A percentile compares a stretch with the other conserved stretches of the same genome.
These are phyloP conservation scores for Centropus unirufus DNA, from an alignment of 2,113 vertebrate genomes.

Conservation along the genomic window DNA sequence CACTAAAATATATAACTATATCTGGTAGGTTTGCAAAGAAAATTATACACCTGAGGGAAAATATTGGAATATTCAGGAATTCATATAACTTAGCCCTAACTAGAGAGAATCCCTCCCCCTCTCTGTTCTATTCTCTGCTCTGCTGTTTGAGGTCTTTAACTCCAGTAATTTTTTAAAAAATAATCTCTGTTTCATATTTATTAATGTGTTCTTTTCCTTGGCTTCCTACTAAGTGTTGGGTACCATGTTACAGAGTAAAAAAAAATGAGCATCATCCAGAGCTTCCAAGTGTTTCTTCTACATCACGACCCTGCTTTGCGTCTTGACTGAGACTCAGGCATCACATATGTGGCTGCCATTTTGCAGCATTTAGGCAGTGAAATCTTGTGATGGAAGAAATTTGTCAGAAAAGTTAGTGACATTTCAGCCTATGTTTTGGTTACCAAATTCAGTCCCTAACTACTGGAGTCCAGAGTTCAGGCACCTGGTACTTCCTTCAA, in stretches of 20 bases:
- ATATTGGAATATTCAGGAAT: neutral
- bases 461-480: neutral
- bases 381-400: neutral
- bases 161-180: neutral
- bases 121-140: neutral
- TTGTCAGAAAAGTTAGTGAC: neutral
- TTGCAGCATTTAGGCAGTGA: neutral
- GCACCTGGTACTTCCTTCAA: neutral
- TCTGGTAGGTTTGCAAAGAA: neutral
- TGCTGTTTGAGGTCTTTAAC: neutral
- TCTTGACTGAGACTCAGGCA: neutral
- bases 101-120: neutral
- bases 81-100: neutral
- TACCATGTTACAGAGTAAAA: neutral
- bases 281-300: neutral
- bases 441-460: rapidly evolving
- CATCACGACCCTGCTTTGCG: rapidly evolving
- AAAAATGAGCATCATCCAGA: rapidly evolving
- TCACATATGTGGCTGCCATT: neutral
- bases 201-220: neutral
- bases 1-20: neutral
- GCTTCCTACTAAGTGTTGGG: neutral
- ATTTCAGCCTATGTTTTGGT: neutral
- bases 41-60: neutral
- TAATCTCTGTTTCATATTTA: neutral